phyloP scores from a whole-genome alignment of 1,140 invertebrate species.

The Propsilocerus akamusi region DNA sequence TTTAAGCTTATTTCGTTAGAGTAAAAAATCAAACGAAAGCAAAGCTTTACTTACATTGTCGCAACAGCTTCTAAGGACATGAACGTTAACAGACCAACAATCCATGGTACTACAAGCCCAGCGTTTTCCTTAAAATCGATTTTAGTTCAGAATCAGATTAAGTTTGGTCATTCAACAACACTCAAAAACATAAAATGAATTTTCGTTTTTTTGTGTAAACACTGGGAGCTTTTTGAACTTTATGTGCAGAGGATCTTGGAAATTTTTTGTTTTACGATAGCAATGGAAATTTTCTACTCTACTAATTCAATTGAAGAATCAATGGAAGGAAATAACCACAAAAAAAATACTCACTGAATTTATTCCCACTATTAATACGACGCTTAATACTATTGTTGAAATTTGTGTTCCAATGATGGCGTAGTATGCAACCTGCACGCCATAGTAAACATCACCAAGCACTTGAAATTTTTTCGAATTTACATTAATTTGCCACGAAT shows the following conservation, averaged over 20 bases:
- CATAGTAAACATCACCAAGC: conserved; percentile 51
- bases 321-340: no score
- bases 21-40: no score
- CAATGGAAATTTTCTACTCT: no score
- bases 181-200: neutral
- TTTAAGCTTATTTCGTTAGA: no score
- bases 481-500: conserved; percentile 47
- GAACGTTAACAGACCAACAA: conserved; percentile 28
- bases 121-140: conserved; percentile 24
- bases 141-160: neutral
- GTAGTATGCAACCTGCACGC: conserved; percentile 54
- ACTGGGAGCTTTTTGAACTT: no score
- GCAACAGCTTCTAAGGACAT: conserved; percentile 29
- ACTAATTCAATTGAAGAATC: no score
- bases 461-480: conserved; percentile 43
- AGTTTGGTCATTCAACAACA: neutral
- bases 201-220: no score
- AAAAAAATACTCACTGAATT: conserved; percentile 41
- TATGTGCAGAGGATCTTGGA: no score
- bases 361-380: conserved; percentile 45
- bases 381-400: conserved; percentile 46
- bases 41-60: no score
- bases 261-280: no score
- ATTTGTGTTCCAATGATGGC: conserved; percentile 53
- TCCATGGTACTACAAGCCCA: conserved; percentile 26